Base-by-base conservation (phyloP, 2,797 vertebrate genomes). In the Siniperca obscura region DNA sequence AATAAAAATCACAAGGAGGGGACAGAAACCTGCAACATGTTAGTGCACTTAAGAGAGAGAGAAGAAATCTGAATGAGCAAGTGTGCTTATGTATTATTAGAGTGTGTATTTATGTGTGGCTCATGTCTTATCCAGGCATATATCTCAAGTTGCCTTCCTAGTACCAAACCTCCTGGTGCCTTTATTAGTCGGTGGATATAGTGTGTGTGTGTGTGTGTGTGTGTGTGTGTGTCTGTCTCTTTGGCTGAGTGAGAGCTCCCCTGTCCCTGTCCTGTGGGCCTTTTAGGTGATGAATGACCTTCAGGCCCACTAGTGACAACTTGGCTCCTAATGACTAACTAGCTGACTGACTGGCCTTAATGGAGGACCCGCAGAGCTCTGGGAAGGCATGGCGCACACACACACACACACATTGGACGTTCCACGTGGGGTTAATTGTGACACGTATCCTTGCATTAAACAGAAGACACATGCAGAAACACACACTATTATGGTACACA, bases 201-300 rank as follows among this genome's bases (percentile, higher is more conserved):
- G n/a, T 61, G 60, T 30, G 19, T 82, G 34, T 44, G 36, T 56
- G 67, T 56, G 60, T 40, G 68, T 76, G 56, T 66, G 64, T 40
- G 53, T 40, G 38, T 40, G 52, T 55, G 40, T 66, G 13, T 44
- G 53, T 38, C 61, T 56, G 75, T 78, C 61, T 70, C 65, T 86
- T 46, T 82, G 78, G 48, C 60, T 66, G 64, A 82, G 73, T 76
- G 55, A 70, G 64, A 78, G 85, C 82, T 73, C 62, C 62, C 61
- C 74, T 87, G 75, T 89, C 74, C 67, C 78, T 86, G 71, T 90
- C 87, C 74, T 78, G 53, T 83, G 71, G 60, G 85, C 40, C 86
- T 82, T 74, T 85, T 61, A 82, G 72, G 80, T 94, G 92, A 93
- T 93, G 74, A 90, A 93, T 89, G 88, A 90, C 83, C 88, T 85